Evolutionary conservation across 2,797 vertebrate genomes (phyloP), one percentile per base, ranked within the genome.

Genomic region (Micromesistius poutassou): DNA sequence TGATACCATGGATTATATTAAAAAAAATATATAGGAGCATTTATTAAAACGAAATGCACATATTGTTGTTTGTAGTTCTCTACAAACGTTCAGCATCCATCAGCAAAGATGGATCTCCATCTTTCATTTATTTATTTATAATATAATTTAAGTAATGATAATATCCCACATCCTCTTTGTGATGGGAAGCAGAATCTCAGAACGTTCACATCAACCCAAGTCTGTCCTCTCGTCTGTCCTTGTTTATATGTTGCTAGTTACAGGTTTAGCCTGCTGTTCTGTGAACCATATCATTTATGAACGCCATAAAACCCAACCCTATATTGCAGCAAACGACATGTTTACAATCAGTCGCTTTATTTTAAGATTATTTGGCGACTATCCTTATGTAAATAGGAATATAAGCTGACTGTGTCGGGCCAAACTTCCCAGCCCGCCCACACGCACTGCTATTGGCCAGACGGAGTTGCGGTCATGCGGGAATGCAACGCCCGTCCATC

Each of bases 401-500:
- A 22, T n/a, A 1, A 6, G 22, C 22, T 62, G n/a, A 62, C 14
- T 50, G 46, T 50, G 19, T n/a, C 46, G 46, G 46, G 46, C 16
- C 46, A 71, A 13, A 30, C 68, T 28, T 30, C 66, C 10, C 30
- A 13, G 38, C 88, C 88, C 88, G 82, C 85, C 87, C 80, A 79
- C 40, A 28, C 81, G 78, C 71, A 25, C 78, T 84, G 78, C 80
- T 77, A 91, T 90, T 90, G 89, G 89, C 76, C 76, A 25, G 55
- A 75, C 46, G 66, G 80, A 81, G 82, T 76, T 83, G 70, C 79
- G 77, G 71, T 84, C 82, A 76, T 88, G 93, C 91, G 91, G 93
- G 90, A 30, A 74, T 75, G 19, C 42, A 73, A 82, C 77, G 83
- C 82, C 89, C 91, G 92, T 93, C 92, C 94, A 93, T 92, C 92